Conservation (phyloP, 2,113 vertebrate species). For the Amblyopsis rosae region DNA sequence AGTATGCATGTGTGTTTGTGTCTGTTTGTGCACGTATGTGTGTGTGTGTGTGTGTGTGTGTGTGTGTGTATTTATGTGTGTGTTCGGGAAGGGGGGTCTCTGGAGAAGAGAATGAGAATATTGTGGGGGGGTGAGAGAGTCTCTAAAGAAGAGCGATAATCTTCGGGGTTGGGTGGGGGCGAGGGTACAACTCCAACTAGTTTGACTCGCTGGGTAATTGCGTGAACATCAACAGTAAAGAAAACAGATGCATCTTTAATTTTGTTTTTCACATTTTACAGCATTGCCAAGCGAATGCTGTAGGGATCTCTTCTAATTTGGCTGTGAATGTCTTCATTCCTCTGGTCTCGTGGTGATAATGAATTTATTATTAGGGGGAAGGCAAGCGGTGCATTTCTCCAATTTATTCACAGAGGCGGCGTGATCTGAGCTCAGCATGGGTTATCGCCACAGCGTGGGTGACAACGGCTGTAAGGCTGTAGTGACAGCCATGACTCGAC, state of each 20-base stretch:
- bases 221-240: slow-evolving; percentile 48
- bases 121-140: not conserved
- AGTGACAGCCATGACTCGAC: not conserved
- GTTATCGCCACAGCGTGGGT: not conserved
- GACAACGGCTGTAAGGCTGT: slow-evolving; percentile 12
- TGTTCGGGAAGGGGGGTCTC: not conserved
- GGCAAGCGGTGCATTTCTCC: slow-evolving; percentile 29
- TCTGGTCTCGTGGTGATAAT: slow-evolving; percentile 45
- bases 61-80: slow-evolving; percentile 19
- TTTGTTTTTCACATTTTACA: slow-evolving; percentile 37
- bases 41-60: slow-evolving; percentile 17
- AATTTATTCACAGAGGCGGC: slow-evolving; percentile 30
- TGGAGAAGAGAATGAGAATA: slow-evolving; percentile 14
- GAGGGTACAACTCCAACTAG: no score
- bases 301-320: slow-evolving; percentile 55
- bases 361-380: slow-evolving; percentile 60
- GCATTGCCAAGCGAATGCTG: slow-evolving; percentile 42
- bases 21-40: not conserved
- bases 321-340: slow-evolving; percentile 55
- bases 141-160: slow-evolving; percentile 8
- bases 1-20: not conserved
- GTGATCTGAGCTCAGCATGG: not conserved
- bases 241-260: slow-evolving; percentile 54
- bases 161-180: no score
- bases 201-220: slow-evolving; percentile 48